Evolutionary conservation across 2,113 vertebrate genomes (phyloP).

Genomic region (Geothlypis trichas): DNA sequence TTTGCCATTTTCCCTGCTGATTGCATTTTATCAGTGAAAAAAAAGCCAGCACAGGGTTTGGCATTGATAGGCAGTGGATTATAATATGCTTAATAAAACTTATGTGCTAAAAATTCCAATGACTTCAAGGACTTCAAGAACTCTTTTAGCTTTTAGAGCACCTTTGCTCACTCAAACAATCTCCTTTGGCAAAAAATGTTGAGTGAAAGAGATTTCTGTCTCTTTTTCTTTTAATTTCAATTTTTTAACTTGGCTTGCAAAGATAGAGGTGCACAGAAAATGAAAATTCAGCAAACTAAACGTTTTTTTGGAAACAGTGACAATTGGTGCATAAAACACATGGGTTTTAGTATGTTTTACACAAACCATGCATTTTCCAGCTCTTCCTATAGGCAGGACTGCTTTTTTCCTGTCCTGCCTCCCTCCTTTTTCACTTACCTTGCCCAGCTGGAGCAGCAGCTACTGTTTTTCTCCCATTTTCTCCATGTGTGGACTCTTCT

Average conservation of each 20-base stretch:
- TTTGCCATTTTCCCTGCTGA: background rate
- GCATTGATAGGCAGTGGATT: background rate
- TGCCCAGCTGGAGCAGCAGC: background rate
- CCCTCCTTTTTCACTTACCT: background rate
- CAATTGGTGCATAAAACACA: background rate
- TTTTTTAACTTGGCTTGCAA: fast-evolving
- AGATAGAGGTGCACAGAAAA: no score
- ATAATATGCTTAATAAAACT: background rate
- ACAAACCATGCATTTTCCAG: background rate
- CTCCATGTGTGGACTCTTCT: background rate
- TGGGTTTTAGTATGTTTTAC: background rate
- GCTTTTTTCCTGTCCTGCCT: background rate
- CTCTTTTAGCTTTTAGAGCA: background rate
- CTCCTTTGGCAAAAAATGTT: background rate
- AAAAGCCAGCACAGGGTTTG: background rate
- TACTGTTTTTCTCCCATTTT: background rate
- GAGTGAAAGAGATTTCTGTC: background rate
- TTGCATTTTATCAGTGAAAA: background rate
- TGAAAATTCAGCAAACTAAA: background rate
- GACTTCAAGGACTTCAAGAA: background rate
- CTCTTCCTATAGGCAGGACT: background rate
- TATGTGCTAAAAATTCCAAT: background rate
- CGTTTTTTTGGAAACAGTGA: background rate
- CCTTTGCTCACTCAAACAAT: background rate
- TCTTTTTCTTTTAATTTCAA: background rate